These are phyloP conservation scores for Sitta europaea DNA, from an alignment of 2,113 vertebrate species.

Conservation along the genomic window DNA sequence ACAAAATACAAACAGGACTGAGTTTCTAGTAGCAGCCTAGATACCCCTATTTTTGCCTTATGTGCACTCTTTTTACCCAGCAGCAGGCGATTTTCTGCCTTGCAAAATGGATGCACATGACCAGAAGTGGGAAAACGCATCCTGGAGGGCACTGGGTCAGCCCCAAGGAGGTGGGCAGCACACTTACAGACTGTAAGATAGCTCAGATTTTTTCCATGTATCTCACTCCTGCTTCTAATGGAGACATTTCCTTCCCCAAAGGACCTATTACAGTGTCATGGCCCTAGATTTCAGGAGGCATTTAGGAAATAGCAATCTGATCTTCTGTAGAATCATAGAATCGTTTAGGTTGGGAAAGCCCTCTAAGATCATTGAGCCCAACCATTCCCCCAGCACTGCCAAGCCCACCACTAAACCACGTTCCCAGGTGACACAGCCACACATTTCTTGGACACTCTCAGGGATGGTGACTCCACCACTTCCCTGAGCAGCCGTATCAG, in stretches of 20 bases:
- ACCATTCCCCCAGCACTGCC: neutral
- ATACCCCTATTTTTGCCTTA: neutral
- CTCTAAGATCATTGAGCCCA: neutral
- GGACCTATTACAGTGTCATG: neutral
- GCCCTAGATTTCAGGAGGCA: neutral
- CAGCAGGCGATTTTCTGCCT: neutral
- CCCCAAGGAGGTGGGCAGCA: neutral
- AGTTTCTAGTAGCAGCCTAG: neutral
- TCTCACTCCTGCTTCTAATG: neutral
- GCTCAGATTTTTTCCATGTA: neutral
- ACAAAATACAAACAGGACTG: neutral
- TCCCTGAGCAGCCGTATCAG: neutral
- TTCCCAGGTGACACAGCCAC: neutral
- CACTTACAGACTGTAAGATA: neutral
- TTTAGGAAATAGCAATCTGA: neutral
- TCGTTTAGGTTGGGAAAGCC: neutral
- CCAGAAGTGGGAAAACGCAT: neutral
- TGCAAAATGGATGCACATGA: accelerated
- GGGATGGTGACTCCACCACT: neutral
- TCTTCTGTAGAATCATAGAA: neutral
- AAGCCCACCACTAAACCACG: neutral
- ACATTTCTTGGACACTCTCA: neutral
- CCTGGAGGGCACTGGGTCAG: neutral
- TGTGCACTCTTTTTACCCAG: neutral
- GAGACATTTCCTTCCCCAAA: neutral